phyloP scores from a whole-genome alignment of 1,140 invertebrate species.

The Globodera rostochiensis region DNA sequence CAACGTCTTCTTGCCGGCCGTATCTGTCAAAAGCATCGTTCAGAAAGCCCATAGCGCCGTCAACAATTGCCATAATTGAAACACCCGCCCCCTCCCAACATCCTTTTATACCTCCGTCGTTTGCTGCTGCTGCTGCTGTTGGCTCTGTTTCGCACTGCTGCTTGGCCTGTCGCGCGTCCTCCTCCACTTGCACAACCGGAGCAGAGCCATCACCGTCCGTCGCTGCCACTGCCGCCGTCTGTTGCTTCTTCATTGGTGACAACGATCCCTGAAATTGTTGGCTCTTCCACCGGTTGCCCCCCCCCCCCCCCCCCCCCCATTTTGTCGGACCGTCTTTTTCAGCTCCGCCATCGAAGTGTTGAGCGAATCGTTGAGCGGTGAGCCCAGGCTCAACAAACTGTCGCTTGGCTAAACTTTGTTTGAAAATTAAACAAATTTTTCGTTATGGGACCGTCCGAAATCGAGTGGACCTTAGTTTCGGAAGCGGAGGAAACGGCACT shows the following conservation, averaged over 20 bases:
- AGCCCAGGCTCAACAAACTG: constrained; percentile 5
- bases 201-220: neutral
- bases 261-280: neutral
- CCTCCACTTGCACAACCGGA: neutral
- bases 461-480: neutral
- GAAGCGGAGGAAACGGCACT: constrained; percentile 10
- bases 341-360: neutral
- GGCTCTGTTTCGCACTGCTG: neutral
- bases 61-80: no score
- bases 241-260: neutral
- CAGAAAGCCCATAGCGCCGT: neutral
- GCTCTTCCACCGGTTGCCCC: neutral
- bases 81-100: neutral
- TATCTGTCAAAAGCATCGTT: neutral
- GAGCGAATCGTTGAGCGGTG: neutral
- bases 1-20: neutral
- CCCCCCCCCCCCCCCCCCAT: neutral
- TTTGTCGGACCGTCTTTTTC: neutral
- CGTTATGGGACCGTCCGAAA: neutral
- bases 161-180: neutral
- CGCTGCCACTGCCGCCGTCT: neutral
- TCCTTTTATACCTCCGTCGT: neutral
- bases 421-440: neutral
- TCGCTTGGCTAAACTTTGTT: constrained; percentile 8
- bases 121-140: neutral